Conservation (phyloP, 2,888 invertebrate genomes). For the Orchesella flavescens region DNA sequence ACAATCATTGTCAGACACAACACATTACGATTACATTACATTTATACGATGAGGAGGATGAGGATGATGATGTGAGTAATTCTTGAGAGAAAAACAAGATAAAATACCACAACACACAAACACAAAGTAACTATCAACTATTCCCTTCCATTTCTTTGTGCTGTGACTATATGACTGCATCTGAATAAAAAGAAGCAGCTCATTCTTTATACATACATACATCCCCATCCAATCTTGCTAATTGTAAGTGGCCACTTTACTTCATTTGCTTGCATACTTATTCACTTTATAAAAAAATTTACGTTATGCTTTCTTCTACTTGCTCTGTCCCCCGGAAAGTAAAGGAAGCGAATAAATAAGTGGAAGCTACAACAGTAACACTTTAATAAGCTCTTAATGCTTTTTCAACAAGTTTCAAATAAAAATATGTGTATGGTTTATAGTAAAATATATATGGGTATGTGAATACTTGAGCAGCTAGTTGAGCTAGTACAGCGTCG, state of each 20-base stretch:
- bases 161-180: background rate
- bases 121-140: background rate
- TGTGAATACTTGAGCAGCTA: no score
- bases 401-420: constrained; percentile 32
- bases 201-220: background rate
- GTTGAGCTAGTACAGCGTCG: no score
- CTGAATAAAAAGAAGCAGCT: background rate
- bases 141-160: background rate
- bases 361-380: constrained; percentile 9
- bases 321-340: constrained; percentile 20
- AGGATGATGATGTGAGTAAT: constrained; percentile 33
- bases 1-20: constrained; percentile 16
- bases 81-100: constrained; percentile 30
- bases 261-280: background rate
- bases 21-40: constrained; percentile 8
- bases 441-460: no score
- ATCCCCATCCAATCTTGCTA: constrained; percentile 15
- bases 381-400: background rate
- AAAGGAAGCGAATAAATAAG: background rate
- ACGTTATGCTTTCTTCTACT: background rate
- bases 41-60: background rate
- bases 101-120: constrained; percentile 19
- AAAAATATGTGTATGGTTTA: no score
- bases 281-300: background rate
- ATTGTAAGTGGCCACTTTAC: constrained; percentile 33